A percentile compares a stretch with the other conserved stretches of the same genome.
Evolutionary conservation across 2,113 vertebrate species (phyloP).

Genomic region (Manacus vitellinus): DNA sequence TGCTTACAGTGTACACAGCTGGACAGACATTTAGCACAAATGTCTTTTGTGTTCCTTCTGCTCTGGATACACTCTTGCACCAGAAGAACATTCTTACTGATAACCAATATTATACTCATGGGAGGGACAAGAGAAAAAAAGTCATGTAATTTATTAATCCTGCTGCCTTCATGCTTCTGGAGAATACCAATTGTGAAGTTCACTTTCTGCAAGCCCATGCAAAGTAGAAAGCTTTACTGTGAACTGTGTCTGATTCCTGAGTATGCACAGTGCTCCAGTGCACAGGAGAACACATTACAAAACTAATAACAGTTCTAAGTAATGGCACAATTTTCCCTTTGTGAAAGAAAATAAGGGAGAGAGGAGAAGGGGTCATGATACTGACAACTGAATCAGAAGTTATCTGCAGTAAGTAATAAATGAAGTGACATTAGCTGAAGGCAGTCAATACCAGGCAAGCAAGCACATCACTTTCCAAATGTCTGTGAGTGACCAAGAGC

Average conservation of each 20-base stretch:
- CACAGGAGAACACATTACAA: not conserved
- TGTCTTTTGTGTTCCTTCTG: not conserved
- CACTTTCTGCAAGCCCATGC: accelerated
- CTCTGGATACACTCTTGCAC: not conserved
- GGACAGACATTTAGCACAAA: not conserved
- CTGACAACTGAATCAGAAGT: not conserved
- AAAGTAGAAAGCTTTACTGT: not conserved
- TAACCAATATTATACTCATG: not conserved
- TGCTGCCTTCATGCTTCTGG: not conserved
- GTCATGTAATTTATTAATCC: not conserved
- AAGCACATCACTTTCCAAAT: not conserved
- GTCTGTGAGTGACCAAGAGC: not conserved
- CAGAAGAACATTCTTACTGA: not conserved
- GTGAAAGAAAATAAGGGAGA: not conserved
- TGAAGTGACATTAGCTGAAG: conserved; percentile 17
- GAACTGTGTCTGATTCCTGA: not conserved
- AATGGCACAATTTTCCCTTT: not conserved
- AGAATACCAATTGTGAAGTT: not conserved
- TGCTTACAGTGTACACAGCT: not conserved
- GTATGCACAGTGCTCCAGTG: not conserved
- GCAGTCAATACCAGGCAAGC: not conserved
- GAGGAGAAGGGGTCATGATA: not conserved
- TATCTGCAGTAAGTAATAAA: not conserved
- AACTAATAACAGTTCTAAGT: not conserved
- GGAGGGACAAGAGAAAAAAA: not conserved